Conservation (phyloP, 2,113 vertebrate genomes). For the Salvelinus sp. region DNA sequence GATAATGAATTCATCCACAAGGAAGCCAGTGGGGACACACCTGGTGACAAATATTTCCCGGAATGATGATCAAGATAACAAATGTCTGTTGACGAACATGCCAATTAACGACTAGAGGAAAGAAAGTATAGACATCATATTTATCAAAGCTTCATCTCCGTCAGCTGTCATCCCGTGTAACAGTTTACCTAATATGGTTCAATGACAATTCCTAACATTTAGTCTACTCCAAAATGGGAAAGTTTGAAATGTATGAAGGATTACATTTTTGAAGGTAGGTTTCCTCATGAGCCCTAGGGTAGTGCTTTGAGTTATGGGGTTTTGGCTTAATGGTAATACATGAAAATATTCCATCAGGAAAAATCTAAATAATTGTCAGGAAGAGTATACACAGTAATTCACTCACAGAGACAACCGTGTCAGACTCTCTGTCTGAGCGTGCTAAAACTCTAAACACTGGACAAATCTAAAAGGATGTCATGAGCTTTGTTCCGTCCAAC, state of each 20-base stretch:
- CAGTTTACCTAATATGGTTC: neutral
- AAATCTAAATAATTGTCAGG: neutral
- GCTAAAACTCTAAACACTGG: constrained; percentile 25
- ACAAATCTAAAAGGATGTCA: constrained; percentile 53
- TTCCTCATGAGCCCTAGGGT: neutral
- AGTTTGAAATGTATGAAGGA: neutral
- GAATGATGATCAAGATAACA: constrained; percentile 3
- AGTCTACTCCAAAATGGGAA: neutral
- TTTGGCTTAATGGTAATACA: neutral
- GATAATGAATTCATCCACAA: too few species aligned
- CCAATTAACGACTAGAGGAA: neutral
- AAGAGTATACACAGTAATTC: neutral
- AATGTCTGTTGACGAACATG: neutral
- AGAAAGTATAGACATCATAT: neutral
- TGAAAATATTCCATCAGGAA: neutral
- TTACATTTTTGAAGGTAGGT: neutral
- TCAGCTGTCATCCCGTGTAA: neutral
- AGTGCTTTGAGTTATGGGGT: neutral
- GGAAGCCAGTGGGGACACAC: constrained; percentile 1
- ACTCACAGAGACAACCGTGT: neutral
- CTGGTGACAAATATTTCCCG: constrained; percentile 19
- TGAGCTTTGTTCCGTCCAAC: too few species aligned
- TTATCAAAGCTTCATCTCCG: neutral
- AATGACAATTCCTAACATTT: neutral
- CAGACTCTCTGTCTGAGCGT: neutral